Evolutionary conservation across 2,797 vertebrate genomes (phyloP).

Genomic region (Helicolenus hilgendorfi): DNA sequence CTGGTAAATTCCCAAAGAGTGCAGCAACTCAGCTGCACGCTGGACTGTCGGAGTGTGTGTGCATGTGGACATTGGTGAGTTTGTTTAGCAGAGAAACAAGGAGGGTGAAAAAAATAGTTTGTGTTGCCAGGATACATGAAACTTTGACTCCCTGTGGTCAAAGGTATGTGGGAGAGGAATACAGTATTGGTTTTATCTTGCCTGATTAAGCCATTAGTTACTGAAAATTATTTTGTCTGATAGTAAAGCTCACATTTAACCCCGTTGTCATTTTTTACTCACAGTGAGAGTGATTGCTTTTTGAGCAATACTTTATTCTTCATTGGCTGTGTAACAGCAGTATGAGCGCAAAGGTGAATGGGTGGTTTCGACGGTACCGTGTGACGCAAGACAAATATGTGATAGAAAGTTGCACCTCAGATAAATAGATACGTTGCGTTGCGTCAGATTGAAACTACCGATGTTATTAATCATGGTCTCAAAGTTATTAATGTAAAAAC

Average conservation of each 20-base stretch:
- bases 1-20: constrained; percentile 72
- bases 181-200: neutral
- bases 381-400: neutral
- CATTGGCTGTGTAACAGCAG: neutral
- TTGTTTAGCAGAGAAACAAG: neutral
- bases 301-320: neutral
- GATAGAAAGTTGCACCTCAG: neutral
- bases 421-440: neutral
- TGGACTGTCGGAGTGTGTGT: neutral
- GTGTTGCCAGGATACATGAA: constrained; percentile 9
- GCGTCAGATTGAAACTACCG: neutral
- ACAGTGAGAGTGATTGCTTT: neutral
- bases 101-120: neutral
- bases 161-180: constrained; percentile 5
- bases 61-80: neutral
- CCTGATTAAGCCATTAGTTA: neutral
- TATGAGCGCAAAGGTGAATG: neutral
- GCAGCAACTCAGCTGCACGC: neutral
- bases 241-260: neutral
- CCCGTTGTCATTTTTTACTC: neutral
- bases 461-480: neutral
- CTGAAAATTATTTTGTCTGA: neutral
- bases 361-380: neutral
- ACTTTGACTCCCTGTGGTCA: neutral
- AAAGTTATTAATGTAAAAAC: neutral